Evolutionary conservation across 2,888 invertebrate species (phyloP).

Genomic region (Brenthis hecate): DNA sequence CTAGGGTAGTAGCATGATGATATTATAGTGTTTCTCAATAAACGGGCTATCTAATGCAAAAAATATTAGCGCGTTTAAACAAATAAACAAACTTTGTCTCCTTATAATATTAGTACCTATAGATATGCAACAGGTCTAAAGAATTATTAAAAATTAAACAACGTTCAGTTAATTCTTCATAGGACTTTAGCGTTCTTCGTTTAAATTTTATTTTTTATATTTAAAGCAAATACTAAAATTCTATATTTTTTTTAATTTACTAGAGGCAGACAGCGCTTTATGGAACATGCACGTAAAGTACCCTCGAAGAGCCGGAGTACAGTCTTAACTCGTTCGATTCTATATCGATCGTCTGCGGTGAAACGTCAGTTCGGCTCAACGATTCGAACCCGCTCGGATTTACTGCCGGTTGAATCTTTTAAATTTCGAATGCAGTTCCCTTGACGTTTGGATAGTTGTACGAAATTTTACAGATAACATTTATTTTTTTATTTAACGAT

Average conservation of each 20-base stretch:
- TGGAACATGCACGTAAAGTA: conserved; percentile 46
- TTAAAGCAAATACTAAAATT: no score
- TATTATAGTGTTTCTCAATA: no score
- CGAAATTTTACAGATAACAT: conserved; percentile 32
- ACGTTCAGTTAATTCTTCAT: no score
- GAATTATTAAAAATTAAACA: no score
- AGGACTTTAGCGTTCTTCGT: no score
- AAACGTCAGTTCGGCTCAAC: conserved; percentile 38
- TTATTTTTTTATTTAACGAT: neutral
- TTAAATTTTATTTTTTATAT: no score
- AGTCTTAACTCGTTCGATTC: conserved; percentile 63
- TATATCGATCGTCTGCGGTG: conserved; percentile 56
- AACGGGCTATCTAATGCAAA: no score
- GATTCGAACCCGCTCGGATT: conserved; percentile 37
- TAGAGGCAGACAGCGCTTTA: conserved; percentile 58
- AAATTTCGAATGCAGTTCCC: conserved; percentile 33
- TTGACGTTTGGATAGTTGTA: conserved; percentile 36
- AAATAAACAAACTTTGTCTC: no score
- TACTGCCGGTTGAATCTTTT: conserved; percentile 29
- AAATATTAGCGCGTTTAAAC: no score
- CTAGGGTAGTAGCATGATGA: no score
- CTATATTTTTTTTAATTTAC: conserved; percentile 6
- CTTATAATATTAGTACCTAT: no score
- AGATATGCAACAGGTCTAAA: no score
- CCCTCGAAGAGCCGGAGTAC: conserved; percentile 38